Base-by-base conservation (phyloP, 1,140 invertebrate species). In the Diachasma alloeum region DNA sequence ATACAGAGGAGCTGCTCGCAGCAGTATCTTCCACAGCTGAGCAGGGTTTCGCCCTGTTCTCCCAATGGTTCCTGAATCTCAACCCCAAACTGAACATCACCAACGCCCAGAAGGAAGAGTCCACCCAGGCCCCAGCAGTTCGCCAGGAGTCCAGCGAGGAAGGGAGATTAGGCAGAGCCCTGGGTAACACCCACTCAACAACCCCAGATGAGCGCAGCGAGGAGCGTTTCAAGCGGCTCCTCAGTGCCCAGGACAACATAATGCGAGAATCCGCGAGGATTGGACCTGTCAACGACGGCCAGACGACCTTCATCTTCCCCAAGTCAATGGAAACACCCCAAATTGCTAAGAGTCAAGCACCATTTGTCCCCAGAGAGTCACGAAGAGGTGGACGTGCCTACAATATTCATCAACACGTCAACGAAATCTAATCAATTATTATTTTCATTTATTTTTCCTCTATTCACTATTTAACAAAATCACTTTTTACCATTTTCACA, bases 11-110 rank as follows among this genome's bases (percentile, higher is more conserved):
- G 36, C 66, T 91, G 13, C 87, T 91, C 70, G 90, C 88, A 0
- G 90, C 88, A 0, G 90, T 91, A 0, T 91, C 90, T 10, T 89
- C 90, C 9, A 90, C 90, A 53, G 91, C 91, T 1, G 90, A 91
- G 63, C 88, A 91, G 31, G 90, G 91, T 0, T 89, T 91, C 53
- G 90, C 89, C 13, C 81, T 91, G 15, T 90, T 91, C 72, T 90
- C 86, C 0, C 89, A 89, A 69, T 89, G 91, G 84, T 79, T 91
- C 6, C 89, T 90, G 0, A 89, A 85, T 72, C 48, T 90, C 11
- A 83, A 82, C n/a, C 85, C 87, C 8, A 86, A 82, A 39, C 6
- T 85, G n/a, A 90, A 89, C 69, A 6, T 81, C 6, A 88, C 86
- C 0, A 71, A 31, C 6, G 11, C 39, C 79, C 37, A 9, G 75